These are phyloP conservation scores for Oeneis ivallda DNA, from an alignment of 2,888 invertebrate genomes.

Conservation along the genomic window DNA sequence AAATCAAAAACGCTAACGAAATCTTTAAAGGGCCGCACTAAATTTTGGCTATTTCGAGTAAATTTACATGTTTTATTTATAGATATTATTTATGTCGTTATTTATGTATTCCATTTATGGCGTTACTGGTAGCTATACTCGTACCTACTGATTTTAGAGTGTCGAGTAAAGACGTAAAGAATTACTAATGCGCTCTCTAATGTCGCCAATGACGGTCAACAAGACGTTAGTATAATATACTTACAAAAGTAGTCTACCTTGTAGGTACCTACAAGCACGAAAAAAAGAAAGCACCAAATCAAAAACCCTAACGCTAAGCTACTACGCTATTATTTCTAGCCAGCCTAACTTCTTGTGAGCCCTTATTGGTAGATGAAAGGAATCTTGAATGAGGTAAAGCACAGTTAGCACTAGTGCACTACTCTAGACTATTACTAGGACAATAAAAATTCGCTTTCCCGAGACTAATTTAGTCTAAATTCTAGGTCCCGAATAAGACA, in stretches of 20 bases:
- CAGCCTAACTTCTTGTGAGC: neutral
- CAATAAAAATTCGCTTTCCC: constrained; percentile 72
- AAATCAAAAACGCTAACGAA: constrained; percentile 16
- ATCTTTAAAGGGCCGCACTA: constrained; percentile 22
- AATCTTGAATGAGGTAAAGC: constrained; percentile 43
- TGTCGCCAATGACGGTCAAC: constrained; percentile 4
- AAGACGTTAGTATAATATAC: neutral
- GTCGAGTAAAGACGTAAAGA: constrained; percentile 11
- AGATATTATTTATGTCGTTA: constrained; percentile 29
- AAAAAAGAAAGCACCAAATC: neutral
- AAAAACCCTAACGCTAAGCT: neutral
- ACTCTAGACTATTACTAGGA: constrained; percentile 77
- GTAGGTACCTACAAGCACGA: neutral
- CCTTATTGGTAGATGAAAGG: constrained; percentile 17
- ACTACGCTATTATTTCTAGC: neutral
- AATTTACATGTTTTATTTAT: constrained; percentile 39
- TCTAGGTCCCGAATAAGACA: constrained; percentile 5
- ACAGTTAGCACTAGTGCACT: constrained; percentile 63
- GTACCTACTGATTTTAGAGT: constrained; percentile 13
- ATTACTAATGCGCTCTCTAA: constrained; percentile 24
- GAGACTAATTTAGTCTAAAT: constrained; percentile 44
- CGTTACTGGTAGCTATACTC: constrained; percentile 24
- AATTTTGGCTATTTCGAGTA: constrained; percentile 33
- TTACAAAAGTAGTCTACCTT: no score
- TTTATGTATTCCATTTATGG: constrained; percentile 28